Evolutionary conservation across 2,797 vertebrate genomes (phyloP), one percentile per base, ranked within the genome.

Genomic region (Pteropus rufus): DNA sequence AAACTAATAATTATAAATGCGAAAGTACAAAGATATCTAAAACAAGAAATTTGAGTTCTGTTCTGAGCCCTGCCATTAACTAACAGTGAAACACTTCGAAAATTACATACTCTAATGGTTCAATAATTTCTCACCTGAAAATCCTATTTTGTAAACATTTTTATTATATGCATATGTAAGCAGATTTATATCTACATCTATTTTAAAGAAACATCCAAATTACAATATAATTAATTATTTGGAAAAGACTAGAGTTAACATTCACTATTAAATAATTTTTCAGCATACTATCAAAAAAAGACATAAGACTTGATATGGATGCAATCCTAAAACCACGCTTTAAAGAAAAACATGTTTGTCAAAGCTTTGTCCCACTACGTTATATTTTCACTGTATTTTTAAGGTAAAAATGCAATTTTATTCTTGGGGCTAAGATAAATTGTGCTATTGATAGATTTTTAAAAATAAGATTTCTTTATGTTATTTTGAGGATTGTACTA

Each of bases 231-330:
- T 64, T 77, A 64, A 69, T 79, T 81, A 76, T 91, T 79, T 91
- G 29, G 0, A 89, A 90, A 92, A 92, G 10, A 39, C 12, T 3
- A 26, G 9, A 19, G 2, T 80, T 94, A 84, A 34, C 19, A 77
- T 81, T 94, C 41, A 87, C 5, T 79, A 19, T 95, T 89, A 89
- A 83, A 54, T 26, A 85, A 75, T 19, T 73, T 96, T 89, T 58
- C 3, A 70, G 7, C 65, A 81, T 23, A 52, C 9, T 16, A 65
- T 2, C 36, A 88, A 73, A 64, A 64, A 24, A 36, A 7, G n/a
- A 19, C 0, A 4, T 72, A 58, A 75, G 12, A 72, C 5, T 39
- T 58, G 4, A 9, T 90, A 83, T 52, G 8, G 15, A 62, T 80
- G 5, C 2, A 80, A 56, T 44, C 24, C 14, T 86, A 46, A 89